Conservation (phyloP, 2,113 vertebrate genomes). For the Poicephalus meyeri region DNA sequence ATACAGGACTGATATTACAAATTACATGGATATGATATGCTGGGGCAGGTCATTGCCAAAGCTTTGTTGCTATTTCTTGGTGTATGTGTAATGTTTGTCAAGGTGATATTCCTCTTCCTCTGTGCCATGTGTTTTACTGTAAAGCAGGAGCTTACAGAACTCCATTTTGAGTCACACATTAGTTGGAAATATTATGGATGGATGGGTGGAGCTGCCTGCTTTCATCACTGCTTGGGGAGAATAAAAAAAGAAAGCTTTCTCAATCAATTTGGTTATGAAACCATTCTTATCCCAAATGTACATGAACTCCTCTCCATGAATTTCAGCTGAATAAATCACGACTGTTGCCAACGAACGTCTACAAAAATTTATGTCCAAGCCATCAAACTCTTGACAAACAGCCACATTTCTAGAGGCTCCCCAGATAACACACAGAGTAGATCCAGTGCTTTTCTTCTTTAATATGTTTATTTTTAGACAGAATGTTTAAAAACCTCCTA, state of each 20-base stretch:
- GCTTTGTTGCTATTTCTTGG: background rate
- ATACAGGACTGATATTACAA: background rate
- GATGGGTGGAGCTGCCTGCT: background rate
- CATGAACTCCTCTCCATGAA: background rate
- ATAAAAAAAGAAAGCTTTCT: background rate
- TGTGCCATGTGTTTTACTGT: background rate
- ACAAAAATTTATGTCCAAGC: background rate
- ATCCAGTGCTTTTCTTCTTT: background rate
- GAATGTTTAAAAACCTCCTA: background rate
- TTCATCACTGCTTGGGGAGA: background rate
- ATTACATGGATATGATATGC: background rate
- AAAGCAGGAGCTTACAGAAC: background rate
- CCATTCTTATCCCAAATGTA: background rate
- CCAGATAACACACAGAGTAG: background rate
- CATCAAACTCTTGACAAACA: background rate
- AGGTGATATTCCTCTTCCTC: background rate
- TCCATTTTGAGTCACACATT: background rate
- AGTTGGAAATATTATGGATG: accelerated
- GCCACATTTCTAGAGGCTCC: background rate
- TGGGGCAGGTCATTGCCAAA: background rate
- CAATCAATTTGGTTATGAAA: background rate
- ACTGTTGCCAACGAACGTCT: background rate
- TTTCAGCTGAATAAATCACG: accelerated
- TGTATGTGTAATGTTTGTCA: background rate
- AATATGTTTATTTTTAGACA: background rate